Percentiles rank a stretch among this genome's conserved stretches.
These are phyloP conservation scores for Stigmatopora argus DNA, from an alignment of 2,113 vertebrate genomes.

Conservation along the genomic window DNA sequence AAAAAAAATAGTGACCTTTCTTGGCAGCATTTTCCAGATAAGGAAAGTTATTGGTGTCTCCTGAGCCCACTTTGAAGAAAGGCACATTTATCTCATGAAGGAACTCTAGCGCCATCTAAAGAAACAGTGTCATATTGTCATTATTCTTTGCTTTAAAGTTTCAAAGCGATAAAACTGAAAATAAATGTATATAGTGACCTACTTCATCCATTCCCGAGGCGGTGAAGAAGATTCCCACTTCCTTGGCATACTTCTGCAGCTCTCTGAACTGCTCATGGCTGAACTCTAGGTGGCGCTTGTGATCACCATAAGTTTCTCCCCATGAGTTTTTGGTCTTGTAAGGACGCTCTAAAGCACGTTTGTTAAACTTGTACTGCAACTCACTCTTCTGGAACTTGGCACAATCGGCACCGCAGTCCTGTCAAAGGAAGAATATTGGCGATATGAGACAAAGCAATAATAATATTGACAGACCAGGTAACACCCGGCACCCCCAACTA, in stretches of 20 bases:
- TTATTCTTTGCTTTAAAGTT: no score
- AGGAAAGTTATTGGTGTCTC: constrained; percentile 94
- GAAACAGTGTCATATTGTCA: neutral
- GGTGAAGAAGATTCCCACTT: constrained; percentile 91
- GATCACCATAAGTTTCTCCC: constrained; percentile 88
- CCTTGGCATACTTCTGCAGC: constrained; percentile 81
- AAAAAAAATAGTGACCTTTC: constrained; percentile 74
- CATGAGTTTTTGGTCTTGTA: constrained; percentile 82
- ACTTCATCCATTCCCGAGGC: constrained; percentile 99
- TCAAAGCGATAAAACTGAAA: neutral
- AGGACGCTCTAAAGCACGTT: constrained; percentile 77
- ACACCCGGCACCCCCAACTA: no score
- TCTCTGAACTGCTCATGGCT: constrained; percentile 87
- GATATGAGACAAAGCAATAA: no score
- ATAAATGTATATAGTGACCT: constrained; percentile 3
- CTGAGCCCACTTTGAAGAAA: constrained; percentile 97
- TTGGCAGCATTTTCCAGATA: constrained; percentile 91
- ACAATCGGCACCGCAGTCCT: constrained; percentile 19
- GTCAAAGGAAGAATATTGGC: neutral
- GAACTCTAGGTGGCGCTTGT: constrained; percentile 92
- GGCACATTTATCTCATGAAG: constrained; percentile 89
- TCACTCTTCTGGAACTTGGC: constrained; percentile 5
- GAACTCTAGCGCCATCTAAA: constrained; percentile 95
- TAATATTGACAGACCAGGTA: neutral
- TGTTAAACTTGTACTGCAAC: constrained; percentile 7